These are phyloP conservation scores for Ophioninae sp. DNA, from an alignment of 2,888 invertebrate genomes.

Conservation along the genomic window DNA sequence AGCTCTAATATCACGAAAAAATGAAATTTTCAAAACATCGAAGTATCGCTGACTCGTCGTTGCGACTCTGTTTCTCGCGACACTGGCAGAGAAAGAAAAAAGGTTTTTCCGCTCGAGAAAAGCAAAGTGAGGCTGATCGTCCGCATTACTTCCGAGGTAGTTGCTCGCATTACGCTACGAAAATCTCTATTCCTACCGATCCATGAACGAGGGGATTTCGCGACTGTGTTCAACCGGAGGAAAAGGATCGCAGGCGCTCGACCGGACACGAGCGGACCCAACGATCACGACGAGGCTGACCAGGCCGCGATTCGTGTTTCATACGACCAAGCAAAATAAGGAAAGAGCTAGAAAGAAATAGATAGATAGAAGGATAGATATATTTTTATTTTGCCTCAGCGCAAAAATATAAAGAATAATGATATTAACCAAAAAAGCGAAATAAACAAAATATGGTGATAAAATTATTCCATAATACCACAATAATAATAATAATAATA, in stretches of 20 bases:
- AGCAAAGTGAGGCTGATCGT: constrained; percentile 42
- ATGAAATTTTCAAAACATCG: neutral
- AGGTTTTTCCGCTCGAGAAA: constrained; percentile 48
- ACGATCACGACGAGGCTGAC: constrained; percentile 47
- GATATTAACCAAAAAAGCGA: too few species aligned
- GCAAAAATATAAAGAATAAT: too few species aligned
- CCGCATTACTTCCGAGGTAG: constrained; percentile 63
- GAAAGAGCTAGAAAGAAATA: constrained; percentile 7
- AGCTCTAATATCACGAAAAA: neutral
- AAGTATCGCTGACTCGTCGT: neutral
- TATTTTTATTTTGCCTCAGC: too few species aligned
- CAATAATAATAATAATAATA: too few species aligned
- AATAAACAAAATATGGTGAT: too few species aligned
- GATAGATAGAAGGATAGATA: neutral
- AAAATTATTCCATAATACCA: too few species aligned
- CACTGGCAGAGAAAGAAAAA: neutral
- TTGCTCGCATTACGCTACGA: constrained; percentile 61
- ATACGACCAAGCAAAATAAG: constrained; percentile 35
- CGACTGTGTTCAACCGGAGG: constrained; percentile 54
- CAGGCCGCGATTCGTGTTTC: constrained; percentile 56
- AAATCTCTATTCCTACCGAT: constrained; percentile 41
- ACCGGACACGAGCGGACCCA: constrained; percentile 51
- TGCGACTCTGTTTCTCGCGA: neutral
- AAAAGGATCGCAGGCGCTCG: constrained; percentile 57
- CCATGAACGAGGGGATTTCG: constrained; percentile 41